Evolutionary conservation across 2,797 vertebrate genomes (phyloP).

Genomic region (Apodemus agrarius): DNA sequence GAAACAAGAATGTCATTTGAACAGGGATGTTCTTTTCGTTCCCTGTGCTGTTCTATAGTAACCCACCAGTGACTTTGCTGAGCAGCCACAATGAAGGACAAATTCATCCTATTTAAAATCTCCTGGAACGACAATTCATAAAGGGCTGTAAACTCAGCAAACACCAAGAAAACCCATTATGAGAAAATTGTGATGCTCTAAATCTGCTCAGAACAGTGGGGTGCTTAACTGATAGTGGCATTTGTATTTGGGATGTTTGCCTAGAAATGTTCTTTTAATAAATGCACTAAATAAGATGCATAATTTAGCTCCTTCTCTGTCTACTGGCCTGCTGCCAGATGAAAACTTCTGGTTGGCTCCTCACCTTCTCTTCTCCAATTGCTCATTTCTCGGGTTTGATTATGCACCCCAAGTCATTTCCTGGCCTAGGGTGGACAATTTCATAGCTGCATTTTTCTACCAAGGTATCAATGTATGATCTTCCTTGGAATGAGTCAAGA

Average conservation of each 20-base stretch:
- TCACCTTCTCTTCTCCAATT: neutral
- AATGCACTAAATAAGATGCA: constrained; percentile 86
- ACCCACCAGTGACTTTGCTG: constrained; percentile 59
- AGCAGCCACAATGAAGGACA: constrained; percentile 53
- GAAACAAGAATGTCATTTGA: neutral
- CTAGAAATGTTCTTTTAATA: constrained; percentile 86
- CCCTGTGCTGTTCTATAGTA: neutral
- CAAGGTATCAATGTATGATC: constrained; percentile 77
- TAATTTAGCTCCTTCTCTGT: constrained; percentile 82
- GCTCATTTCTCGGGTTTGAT: constrained; percentile 70
- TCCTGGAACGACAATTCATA: constrained; percentile 74
- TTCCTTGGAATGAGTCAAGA: constrained; percentile 72
- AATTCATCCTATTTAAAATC: constrained; percentile 73
- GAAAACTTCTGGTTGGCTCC: neutral
- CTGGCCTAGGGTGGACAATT: constrained; percentile 79
- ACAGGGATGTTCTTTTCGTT: neutral
- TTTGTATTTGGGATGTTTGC: constrained; percentile 85
- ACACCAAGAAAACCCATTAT: constrained; percentile 80
- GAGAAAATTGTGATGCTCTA: constrained; percentile 77
- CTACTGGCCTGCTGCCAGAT: constrained; percentile 68
- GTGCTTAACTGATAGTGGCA: constrained; percentile 81
- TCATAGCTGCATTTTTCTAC: constrained; percentile 81
- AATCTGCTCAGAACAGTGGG: constrained; percentile 76
- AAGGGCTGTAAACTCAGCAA: constrained; percentile 79
- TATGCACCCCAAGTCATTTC: constrained; percentile 72